phyloP scores from a whole-genome alignment of 2,113 vertebrate species.

The Prietella phreatophila region DNA sequence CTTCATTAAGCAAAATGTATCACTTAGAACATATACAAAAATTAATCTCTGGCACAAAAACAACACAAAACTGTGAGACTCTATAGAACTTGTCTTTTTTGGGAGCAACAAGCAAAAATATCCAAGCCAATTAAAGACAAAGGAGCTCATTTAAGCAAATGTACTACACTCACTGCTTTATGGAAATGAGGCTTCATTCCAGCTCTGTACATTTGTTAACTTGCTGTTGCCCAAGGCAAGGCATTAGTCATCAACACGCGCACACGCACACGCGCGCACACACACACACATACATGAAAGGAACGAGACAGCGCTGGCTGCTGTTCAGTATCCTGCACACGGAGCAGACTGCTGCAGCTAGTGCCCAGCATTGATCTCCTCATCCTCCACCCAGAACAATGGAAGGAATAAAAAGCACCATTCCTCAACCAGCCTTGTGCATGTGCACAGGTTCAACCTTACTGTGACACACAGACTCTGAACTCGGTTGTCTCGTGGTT shows the following conservation, averaged over 20 bases:
- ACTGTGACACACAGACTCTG: slow-evolving; percentile 11
- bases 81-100: slow-evolving; percentile 42
- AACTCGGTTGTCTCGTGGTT: slow-evolving; percentile 5
- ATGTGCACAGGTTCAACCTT: slow-evolving; percentile 48
- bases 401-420: slow-evolving; percentile 47
- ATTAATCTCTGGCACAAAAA: not conserved
- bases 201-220: slow-evolving; percentile 77
- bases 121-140: slow-evolving; percentile 70
- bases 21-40: not conserved
- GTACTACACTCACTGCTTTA: slow-evolving; percentile 72
- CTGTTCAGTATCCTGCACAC: slow-evolving; percentile 75
- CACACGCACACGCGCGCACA: slow-evolving; percentile 71
- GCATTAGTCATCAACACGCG: slow-evolving; percentile 71
- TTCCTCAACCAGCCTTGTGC: slow-evolving; percentile 51
- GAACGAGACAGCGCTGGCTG: slow-evolving; percentile 51
- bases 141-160: slow-evolving; percentile 70
- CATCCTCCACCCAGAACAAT: slow-evolving; percentile 65
- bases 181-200: slow-evolving; percentile 73
- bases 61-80: slow-evolving; percentile 8
- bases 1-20: slow-evolving; percentile 20
- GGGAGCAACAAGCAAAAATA: slow-evolving; percentile 48
- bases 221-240: slow-evolving; percentile 72
- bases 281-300: slow-evolving; percentile 69
- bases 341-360: slow-evolving; percentile 68
- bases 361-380: slow-evolving; percentile 70